These are phyloP conservation scores for Coptotermes formosanus DNA, from an alignment of 1,140 invertebrate genomes.

Conservation along the genomic window DNA sequence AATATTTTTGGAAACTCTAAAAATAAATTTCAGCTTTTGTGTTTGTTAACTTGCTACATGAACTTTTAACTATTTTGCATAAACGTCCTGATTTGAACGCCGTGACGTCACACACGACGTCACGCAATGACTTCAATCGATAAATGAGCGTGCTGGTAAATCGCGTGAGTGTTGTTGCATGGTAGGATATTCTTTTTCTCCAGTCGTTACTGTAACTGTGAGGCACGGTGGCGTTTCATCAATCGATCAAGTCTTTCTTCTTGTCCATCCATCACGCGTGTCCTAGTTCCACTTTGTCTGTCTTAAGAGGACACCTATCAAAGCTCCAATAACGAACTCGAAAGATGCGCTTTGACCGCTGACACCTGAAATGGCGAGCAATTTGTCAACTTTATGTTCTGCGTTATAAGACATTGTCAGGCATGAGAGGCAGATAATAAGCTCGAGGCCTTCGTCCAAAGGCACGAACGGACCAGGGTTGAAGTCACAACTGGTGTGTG, in stretches of 20 bases:
- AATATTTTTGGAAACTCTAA: too few species aligned
- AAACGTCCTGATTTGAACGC: neutral
- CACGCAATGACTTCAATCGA: neutral
- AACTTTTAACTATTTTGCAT: neutral
- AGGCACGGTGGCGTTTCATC: neutral
- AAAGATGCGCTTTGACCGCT: neutral
- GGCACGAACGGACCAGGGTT: too few species aligned
- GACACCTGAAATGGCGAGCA: neutral
- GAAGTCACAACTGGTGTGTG: too few species aligned
- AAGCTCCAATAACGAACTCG: neutral
- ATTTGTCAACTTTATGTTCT: neutral
- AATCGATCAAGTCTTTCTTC: neutral
- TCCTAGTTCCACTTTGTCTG: neutral
- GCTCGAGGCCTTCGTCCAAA: too few species aligned
- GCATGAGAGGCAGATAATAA: too few species aligned
- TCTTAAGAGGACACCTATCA: neutral
- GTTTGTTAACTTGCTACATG: neutral
- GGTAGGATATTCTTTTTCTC: neutral
- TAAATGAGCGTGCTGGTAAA: neutral
- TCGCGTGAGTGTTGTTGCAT: conserved; percentile 9
- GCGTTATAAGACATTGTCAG: too few species aligned
- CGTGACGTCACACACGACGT: neutral
- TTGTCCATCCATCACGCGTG: neutral
- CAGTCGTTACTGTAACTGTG: neutral
- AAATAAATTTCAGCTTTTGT: too few species aligned